phyloP scores from a whole-genome alignment of 2,797 vertebrate genomes.

The Denticeps clupeoides region DNA sequence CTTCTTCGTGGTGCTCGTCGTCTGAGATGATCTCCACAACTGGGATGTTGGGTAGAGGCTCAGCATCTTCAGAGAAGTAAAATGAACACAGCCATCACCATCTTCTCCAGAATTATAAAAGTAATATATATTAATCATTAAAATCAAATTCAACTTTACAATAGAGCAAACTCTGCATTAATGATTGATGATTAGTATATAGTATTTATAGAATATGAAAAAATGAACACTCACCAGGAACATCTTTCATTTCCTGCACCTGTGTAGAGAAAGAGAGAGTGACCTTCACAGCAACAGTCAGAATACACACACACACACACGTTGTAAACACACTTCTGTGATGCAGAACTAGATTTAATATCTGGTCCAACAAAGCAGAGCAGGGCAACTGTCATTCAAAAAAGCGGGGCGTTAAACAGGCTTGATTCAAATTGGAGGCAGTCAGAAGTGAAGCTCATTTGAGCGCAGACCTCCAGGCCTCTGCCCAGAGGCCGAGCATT shows the following conservation, averaged over 20 bases:
- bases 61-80: slow-evolving; percentile 24
- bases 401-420: too few relatives aligned
- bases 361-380: too few relatives aligned
- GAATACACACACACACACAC: not conserved
- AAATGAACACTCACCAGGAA: slow-evolving; percentile 27
- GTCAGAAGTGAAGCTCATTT: not conserved
- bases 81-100: not conserved
- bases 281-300: not conserved
- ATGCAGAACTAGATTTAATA: too few relatives aligned
- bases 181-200: too few relatives aligned
- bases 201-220: too few relatives aligned
- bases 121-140: not conserved
- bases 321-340: too few relatives aligned
- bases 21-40: slow-evolving; percentile 29
- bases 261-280: slow-evolving; percentile 11
- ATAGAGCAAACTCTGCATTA: too few relatives aligned
- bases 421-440: too few relatives aligned
- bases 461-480: not conserved
- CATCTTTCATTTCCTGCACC: slow-evolving; percentile 18
- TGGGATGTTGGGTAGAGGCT: slow-evolving; percentile 26
- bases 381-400: too few relatives aligned
- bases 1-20: slow-evolving; percentile 20
- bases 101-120: not conserved
- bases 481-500: not conserved
- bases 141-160: too few relatives aligned